Conservation (phyloP, 2,797 vertebrate species). For the Pseudopleuronectes americanus region DNA sequence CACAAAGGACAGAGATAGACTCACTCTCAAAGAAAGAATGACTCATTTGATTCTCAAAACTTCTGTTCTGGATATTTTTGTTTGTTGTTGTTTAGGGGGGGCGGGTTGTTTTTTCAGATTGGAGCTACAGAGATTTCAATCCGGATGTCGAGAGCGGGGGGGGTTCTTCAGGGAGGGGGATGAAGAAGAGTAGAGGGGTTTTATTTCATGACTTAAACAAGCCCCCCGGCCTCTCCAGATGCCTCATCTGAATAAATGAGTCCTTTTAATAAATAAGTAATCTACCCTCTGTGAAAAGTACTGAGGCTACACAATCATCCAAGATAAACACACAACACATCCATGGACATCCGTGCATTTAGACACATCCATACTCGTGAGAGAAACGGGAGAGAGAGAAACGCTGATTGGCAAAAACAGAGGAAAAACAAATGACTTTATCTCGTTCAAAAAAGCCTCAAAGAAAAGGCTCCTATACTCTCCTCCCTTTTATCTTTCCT, state of each 20-base stretch:
- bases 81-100: too few relatives aligned
- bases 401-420: conserved; percentile 10
- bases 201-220: conserved; percentile 68
- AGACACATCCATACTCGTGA: conserved; percentile 25
- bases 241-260: conserved; percentile 76
- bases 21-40: conserved; percentile 13
- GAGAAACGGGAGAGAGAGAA: conserved; percentile 18
- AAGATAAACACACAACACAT: conserved; percentile 51
- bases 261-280: conserved; percentile 82
- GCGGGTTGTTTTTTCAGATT: neutral
- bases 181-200: conserved; percentile 2
- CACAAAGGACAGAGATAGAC: conserved; percentile 12
- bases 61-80: conserved; percentile 8
- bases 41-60: conserved; percentile 16
- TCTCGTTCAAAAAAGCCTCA: conserved; percentile 3
- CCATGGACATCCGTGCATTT: conserved; percentile 14
- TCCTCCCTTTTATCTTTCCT: neutral
- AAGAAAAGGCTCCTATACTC: conserved; percentile 12
- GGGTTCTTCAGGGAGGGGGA: conserved; percentile 28
- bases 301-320: conserved; percentile 51
- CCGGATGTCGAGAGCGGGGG: conserved; percentile 30
- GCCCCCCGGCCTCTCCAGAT: conserved; percentile 69
- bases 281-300: conserved; percentile 66
- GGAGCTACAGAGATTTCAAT: conserved; percentile 4
- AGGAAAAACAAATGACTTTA: conserved; percentile 22